Conservation (phyloP, 2,888 invertebrate species). For the Sphaeridia pumilis region DNA sequence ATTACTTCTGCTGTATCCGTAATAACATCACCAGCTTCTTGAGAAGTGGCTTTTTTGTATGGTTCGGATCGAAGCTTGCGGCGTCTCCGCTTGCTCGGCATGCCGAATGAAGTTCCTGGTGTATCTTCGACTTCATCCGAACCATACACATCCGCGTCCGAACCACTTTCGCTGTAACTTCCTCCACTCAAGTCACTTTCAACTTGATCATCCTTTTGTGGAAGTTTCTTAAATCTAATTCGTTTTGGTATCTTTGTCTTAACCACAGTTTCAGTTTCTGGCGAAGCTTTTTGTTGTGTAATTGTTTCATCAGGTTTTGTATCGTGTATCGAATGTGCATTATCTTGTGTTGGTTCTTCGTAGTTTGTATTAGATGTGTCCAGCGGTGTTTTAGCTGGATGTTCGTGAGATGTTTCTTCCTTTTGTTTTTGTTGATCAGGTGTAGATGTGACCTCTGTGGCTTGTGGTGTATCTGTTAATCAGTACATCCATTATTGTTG, state of each 20-base stretch:
- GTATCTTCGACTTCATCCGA: too few species aligned
- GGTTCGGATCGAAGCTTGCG: too few species aligned
- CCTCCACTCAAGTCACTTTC: too few species aligned
- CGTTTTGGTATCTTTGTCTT: not conserved
- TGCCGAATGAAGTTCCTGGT: too few species aligned
- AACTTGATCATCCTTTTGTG: too few species aligned
- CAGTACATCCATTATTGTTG: not conserved
- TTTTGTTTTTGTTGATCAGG: slow-evolving; percentile 1
- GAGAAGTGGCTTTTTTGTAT: too few species aligned
- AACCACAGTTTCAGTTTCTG: not conserved
- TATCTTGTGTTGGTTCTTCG: not conserved
- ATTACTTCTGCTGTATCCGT: not conserved
- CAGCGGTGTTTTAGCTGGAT: not conserved
- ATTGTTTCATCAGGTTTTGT: not conserved
- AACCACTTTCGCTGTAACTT: too few species aligned
- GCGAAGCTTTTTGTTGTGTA: not conserved
- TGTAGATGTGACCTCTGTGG: slow-evolving; percentile 3
- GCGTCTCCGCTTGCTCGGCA: too few species aligned
- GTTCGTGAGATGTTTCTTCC: not conserved
- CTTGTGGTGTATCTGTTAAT: not conserved
- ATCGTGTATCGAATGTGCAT: not conserved
- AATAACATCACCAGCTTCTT: not conserved
- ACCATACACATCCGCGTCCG: too few species aligned
- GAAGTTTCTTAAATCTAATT: not conserved
- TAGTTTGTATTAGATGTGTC: not conserved